phyloP scores from a whole-genome alignment of 2,797 vertebrate species.

The Xerus rutilus region DNA sequence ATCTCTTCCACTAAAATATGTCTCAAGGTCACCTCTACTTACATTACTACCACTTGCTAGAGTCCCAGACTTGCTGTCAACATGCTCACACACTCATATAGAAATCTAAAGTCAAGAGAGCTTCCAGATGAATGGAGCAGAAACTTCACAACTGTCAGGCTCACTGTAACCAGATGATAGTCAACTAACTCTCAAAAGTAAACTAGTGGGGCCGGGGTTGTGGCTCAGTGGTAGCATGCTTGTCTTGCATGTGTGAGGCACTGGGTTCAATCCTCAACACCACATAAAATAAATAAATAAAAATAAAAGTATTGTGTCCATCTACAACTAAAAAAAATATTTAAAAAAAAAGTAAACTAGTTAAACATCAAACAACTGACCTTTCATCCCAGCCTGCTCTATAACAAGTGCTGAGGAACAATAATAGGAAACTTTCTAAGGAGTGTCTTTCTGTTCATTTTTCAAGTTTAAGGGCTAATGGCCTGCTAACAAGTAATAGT shows the following conservation, averaged over 20 bases:
- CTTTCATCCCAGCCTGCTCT: background rate
- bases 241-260: no score
- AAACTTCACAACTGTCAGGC: background rate
- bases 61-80: background rate
- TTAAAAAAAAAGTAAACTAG: background rate
- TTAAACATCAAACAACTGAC: background rate
- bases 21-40: background rate
- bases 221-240: no score
- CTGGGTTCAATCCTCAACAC: no score
- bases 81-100: background rate
- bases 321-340: no score
- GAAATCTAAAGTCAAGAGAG: background rate
- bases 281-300: no score
- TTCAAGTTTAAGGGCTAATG: slow-evolving; percentile 9
- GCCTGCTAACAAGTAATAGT: background rate
- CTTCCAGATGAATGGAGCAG: background rate
- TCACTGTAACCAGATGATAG: background rate
- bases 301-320: no score
- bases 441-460: background rate
- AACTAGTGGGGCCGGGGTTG: background rate
- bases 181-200: background rate
- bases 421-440: background rate
- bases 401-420: background rate
- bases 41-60: background rate
- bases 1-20: slow-evolving; percentile 27